These are phyloP conservation scores for Gastrophysa polygoni DNA, from an alignment of 2,888 invertebrate species.

Conservation along the genomic window DNA sequence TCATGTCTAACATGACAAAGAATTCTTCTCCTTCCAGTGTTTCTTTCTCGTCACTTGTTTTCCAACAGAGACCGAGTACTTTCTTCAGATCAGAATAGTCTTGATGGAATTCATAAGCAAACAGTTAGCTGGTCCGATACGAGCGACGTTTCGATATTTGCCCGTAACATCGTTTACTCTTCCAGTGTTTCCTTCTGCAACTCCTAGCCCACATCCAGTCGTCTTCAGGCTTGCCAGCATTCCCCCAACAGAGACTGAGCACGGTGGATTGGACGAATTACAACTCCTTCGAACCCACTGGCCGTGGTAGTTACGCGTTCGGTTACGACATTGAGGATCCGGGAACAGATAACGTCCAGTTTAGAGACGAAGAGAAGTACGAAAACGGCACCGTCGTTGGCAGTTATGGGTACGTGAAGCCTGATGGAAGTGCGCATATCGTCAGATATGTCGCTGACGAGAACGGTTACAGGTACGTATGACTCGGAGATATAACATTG, in stretches of 20 bases:
- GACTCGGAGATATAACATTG: too few species aligned
- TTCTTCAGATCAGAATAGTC: too few species aligned
- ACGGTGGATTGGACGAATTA: conserved; percentile 56
- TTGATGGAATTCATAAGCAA: too few species aligned
- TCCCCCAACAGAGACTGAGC: conserved; percentile 40
- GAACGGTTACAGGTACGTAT: conserved; percentile 69
- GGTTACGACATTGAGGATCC: conserved; percentile 74
- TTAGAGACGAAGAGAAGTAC: conserved; percentile 71
- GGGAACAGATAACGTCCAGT: conserved; percentile 70
- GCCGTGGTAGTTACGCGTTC: conserved; percentile 72
- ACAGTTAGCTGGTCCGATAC: too few species aligned
- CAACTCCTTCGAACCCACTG: conserved; percentile 57
- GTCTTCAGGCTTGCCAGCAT: conserved; percentile 1
- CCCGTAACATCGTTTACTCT: background rate
- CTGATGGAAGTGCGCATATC: conserved; percentile 66
- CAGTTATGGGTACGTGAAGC: conserved; percentile 72
- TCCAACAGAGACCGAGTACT: too few species aligned
- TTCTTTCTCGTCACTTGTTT: too few species aligned
- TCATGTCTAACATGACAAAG: too few species aligned
- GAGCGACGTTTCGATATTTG: too few species aligned
- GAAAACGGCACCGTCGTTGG: conserved; percentile 75
- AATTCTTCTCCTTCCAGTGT: too few species aligned
- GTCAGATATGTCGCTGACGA: conserved; percentile 71
- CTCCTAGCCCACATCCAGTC: background rate
- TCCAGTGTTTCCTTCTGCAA: conserved; percentile 6